phyloP scores from a whole-genome alignment of 2,797 vertebrate genomes.

The Coranthus polyacanthus region DNA sequence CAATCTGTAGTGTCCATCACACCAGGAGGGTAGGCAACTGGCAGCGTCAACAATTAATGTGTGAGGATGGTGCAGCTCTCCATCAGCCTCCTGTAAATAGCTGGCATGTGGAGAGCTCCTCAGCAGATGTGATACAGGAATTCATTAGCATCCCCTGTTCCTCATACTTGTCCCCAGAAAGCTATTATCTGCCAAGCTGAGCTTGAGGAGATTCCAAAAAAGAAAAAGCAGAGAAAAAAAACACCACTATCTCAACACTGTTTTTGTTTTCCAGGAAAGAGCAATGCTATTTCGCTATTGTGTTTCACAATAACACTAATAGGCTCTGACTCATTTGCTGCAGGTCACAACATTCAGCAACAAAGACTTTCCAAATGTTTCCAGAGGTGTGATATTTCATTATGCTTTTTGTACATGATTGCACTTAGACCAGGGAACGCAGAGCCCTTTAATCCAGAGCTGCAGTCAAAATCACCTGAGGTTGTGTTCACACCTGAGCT shows the following conservation, averaged over 20 bases:
- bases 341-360: conserved; percentile 29
- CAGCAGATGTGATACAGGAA: conserved; percentile 81
- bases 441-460: background rate
- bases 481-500: background rate
- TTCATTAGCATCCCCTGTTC: conserved; percentile 77
- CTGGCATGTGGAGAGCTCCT: conserved; percentile 73
- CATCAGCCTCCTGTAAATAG: conserved; percentile 81
- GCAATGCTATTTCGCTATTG: conserved; percentile 1
- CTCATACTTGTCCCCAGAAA: conserved; percentile 75
- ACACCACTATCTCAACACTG: conserved; percentile 19
- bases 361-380: conserved; percentile 14
- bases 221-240: background rate
- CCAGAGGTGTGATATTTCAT: conserved; percentile 17
- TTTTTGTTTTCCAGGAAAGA: conserved; percentile 7
- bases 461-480: background rate
- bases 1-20: conserved; percentile 68
- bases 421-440: background rate
- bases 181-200: conserved; percentile 69
- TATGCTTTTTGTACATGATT: background rate
- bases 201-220: conserved; percentile 34
- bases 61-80: conserved; percentile 69
- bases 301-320: conserved; percentile 15
- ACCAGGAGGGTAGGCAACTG: conserved; percentile 73
- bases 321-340: conserved; percentile 16
- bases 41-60: conserved; percentile 78